phyloP scores from a whole-genome alignment of 1,140 invertebrate species.

The Macrosteles quadrilineatus region DNA sequence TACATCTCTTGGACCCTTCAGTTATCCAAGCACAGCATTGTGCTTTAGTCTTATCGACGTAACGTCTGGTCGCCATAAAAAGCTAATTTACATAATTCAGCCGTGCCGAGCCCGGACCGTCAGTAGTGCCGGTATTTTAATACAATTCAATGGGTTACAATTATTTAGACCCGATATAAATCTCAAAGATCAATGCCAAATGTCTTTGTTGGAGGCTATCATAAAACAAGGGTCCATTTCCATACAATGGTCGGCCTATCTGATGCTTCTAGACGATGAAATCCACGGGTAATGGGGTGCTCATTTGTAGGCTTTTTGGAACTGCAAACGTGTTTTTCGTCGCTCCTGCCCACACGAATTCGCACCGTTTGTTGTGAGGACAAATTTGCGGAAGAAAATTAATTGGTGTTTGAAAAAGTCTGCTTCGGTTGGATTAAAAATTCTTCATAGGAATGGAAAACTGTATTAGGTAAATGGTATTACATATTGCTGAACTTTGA shows the following conservation, averaged over 20 bases:
- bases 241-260: slow-evolving; percentile 13
- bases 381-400: too few species aligned
- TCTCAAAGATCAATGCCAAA: slow-evolving; percentile 25
- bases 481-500: too few species aligned
- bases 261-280: not conserved
- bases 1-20: too few species aligned
- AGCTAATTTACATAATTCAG: slow-evolving; percentile 21
- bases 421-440: too few species aligned
- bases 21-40: too few species aligned
- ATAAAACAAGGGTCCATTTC: slow-evolving; percentile 21
- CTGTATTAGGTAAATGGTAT: too few species aligned
- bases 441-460: too few species aligned
- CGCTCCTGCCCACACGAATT: too few species aligned
- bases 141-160: slow-evolving; percentile 27
- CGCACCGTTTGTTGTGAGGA: too few species aligned
- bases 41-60: too few species aligned
- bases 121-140: slow-evolving; percentile 19
- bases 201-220: slow-evolving; percentile 25
- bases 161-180: slow-evolving; percentile 23
- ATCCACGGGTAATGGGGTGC: slow-evolving; percentile 7
- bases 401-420: too few species aligned
- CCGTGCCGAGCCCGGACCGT: slow-evolving; percentile 5
- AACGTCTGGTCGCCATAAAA: not conserved
- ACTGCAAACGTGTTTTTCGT: too few species aligned
- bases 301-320: slow-evolving; percentile 4